Evolutionary conservation across 2,888 invertebrate species (phyloP).

Genomic region (Glaucopsyche alexis): DNA sequence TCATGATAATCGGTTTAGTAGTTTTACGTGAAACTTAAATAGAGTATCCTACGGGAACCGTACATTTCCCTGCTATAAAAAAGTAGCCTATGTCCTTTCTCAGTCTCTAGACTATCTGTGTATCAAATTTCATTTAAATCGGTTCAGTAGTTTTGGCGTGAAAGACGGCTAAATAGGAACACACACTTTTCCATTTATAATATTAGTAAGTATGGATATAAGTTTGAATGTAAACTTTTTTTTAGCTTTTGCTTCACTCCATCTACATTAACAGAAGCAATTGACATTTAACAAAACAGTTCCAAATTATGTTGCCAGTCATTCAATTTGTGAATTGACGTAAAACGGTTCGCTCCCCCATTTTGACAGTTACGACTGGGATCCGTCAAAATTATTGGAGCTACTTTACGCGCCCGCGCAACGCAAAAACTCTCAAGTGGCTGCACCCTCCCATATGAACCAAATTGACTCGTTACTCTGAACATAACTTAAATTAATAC

Average conservation of each 20-base stretch:
- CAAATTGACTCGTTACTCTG: constrained; percentile 72
- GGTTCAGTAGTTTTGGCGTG: too few species aligned
- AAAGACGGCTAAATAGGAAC: too few species aligned
- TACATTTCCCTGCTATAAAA: too few species aligned
- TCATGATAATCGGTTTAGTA: too few species aligned
- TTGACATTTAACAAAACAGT: constrained; percentile 2
- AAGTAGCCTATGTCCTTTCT: too few species aligned
- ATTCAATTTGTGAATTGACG: constrained; percentile 62
- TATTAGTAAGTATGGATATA: too few species aligned
- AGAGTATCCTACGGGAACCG: too few species aligned
- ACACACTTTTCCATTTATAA: too few species aligned
- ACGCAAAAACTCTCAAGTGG: constrained; percentile 71
- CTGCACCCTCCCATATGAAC: constrained; percentile 43
- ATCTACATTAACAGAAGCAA: neutral
- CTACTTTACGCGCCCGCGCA: constrained; percentile 66
- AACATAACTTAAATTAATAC: constrained; percentile 44
- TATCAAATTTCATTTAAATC: too few species aligned
- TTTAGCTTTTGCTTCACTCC: neutral
- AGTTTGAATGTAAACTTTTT: neutral
- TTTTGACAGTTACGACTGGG: constrained; percentile 70
- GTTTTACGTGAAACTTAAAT: too few species aligned
- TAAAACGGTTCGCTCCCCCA: constrained; percentile 62
- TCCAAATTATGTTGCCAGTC: constrained; percentile 52
- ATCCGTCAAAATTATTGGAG: constrained; percentile 73
- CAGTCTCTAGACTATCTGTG: too few species aligned